Conservation (phyloP, 2,113 vertebrate genomes). For the Pluvianellus socialis region DNA sequence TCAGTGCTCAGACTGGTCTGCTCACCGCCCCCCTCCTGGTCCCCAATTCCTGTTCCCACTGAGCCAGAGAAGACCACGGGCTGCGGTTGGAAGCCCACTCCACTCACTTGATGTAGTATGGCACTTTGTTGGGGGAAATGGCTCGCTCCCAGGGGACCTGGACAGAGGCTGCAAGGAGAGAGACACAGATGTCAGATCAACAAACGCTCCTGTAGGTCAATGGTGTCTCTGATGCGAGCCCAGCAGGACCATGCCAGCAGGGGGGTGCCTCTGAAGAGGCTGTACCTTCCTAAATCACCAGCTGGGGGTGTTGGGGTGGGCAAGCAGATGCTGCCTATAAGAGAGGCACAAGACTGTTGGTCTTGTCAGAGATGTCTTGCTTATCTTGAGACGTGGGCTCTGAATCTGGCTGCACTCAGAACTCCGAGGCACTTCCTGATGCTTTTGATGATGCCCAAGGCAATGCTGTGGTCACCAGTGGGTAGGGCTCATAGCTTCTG, state of each 20-base stretch:
- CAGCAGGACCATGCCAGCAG: background rate
- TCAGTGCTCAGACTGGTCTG: background rate
- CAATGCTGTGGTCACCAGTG: background rate
- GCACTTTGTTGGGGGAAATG: slow-evolving; percentile 98
- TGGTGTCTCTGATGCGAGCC: background rate
- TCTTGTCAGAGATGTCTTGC: background rate
- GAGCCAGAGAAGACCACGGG: background rate
- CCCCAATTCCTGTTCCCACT: background rate
- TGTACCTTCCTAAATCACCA: background rate
- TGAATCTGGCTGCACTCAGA: background rate
- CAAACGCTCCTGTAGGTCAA: background rate
- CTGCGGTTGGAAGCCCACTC: slow-evolving; percentile 58
- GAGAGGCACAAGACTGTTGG: background rate
- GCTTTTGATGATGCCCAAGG: background rate
- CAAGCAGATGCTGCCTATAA: background rate
- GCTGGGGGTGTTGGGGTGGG: rapidly evolving
- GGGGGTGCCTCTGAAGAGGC: background rate
- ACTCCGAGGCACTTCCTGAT: background rate
- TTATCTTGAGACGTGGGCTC: background rate
- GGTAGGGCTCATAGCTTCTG: background rate
- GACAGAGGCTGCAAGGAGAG: slow-evolving; percentile 86
- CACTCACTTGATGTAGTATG: slow-evolving; percentile 99
- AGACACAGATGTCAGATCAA: background rate
- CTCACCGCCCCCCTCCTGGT: background rate
- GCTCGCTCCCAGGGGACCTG: slow-evolving; percentile 98